phyloP scores from a whole-genome alignment of 2,888 invertebrate genomes.

The Charanyca ferruginea region DNA sequence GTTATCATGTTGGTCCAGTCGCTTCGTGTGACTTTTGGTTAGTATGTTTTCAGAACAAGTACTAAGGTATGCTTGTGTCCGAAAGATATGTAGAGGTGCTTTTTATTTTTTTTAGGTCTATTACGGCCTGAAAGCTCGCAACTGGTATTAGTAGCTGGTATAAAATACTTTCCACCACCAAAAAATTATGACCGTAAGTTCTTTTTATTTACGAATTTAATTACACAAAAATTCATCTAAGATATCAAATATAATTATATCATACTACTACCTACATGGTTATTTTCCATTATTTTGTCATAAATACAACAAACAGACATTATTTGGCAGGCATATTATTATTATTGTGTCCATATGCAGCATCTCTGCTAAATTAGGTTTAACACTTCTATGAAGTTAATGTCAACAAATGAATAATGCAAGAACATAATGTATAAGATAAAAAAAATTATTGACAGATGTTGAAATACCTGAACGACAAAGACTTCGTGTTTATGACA shows the following conservation, averaged over 20 bases:
- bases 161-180: slow-evolving; percentile 94
- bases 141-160: slow-evolving; percentile 83
- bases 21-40: slow-evolving; percentile 66
- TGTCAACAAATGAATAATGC: not conserved
- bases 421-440: not conserved
- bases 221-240: no score
- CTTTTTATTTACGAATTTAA: not conserved
- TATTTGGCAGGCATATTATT: no score
- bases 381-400: not conserved
- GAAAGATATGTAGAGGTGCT: not conserved
- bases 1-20: slow-evolving; percentile 61
- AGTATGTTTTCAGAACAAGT: slow-evolving; percentile 30
- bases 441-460: slow-evolving; percentile 83
- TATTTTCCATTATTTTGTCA: no score
- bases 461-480: slow-evolving; percentile 94
- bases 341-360: no score
- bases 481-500: slow-evolving; percentile 93
- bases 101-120: slow-evolving; percentile 71
- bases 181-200: slow-evolving; percentile 92
- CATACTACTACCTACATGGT: no score
- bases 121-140: slow-evolving; percentile 77
- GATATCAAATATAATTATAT: no score
- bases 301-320: no score
- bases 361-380: no score
- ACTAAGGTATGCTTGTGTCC: not conserved